These are phyloP conservation scores for Tanypteryx hageni DNA, from an alignment of 2,888 invertebrate species.

Conservation along the genomic window DNA sequence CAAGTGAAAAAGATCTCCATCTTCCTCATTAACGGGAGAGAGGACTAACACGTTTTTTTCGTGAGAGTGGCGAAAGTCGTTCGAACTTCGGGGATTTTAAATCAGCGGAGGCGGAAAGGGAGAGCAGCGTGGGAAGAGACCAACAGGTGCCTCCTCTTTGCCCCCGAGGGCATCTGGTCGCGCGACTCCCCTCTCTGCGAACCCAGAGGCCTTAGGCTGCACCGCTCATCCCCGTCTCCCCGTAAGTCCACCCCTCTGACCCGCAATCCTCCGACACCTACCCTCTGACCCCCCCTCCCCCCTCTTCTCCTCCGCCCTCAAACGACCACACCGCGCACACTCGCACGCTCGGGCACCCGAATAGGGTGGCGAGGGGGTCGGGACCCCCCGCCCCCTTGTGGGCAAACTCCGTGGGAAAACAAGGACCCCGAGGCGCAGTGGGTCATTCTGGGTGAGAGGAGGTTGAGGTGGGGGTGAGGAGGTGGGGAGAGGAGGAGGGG, in stretches of 20 bases:
- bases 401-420: conserved; percentile 32
- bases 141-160: conserved; percentile 24
- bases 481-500: not conserved
- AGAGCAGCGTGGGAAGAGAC: conserved; percentile 18
- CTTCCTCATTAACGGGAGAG: not conserved
- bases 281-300: not conserved
- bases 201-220: too few relatives aligned
- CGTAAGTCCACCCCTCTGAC: too few relatives aligned
- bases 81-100: not conserved
- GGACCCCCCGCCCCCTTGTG: not conserved
- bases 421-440: not conserved
- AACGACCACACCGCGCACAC: not conserved
- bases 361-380: not conserved
- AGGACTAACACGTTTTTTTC: not conserved
- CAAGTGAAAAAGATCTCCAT: too few relatives aligned
- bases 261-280: not conserved
- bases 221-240: too few relatives aligned
- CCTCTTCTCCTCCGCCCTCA: not conserved
- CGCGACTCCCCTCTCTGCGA: not conserved
- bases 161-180: conserved; percentile 24
- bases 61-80: conserved; percentile 5
- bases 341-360: not conserved
- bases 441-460: not conserved
- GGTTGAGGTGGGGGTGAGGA: not conserved
- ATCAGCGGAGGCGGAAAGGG: not conserved